Conservation (phyloP, 2,888 invertebrate species). For the Calephelis perditalis region DNA sequence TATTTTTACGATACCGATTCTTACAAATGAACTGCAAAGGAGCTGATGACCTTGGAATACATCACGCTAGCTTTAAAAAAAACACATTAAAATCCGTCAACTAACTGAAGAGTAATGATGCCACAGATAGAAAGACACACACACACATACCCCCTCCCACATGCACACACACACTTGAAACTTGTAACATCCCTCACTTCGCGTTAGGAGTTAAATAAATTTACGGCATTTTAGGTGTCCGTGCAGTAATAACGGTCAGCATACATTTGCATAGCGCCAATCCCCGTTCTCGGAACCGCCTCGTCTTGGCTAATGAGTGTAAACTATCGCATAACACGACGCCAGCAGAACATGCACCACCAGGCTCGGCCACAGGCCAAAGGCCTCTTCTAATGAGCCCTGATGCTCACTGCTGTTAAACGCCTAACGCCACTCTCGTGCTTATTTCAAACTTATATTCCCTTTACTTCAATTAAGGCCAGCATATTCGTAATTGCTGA, state of each 20-base stretch:
- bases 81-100: too few species aligned
- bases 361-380: conserved; percentile 1
- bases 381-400: conserved; percentile 7
- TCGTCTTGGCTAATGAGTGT: conserved; percentile 15
- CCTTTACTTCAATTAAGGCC: neutral
- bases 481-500: too few species aligned
- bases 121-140: too few species aligned
- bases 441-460: conserved; percentile 2
- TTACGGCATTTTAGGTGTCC: conserved; percentile 18
- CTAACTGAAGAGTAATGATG: too few species aligned
- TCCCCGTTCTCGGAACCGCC: conserved; percentile 20
- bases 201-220: too few species aligned
- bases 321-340: conserved; percentile 7
- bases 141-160: too few species aligned
- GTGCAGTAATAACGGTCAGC: conserved; percentile 22
- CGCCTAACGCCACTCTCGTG: conserved; percentile 3
- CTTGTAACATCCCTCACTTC: too few species aligned
- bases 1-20: too few species aligned
- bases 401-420: conserved; percentile 1
- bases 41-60: too few species aligned
- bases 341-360: neutral
- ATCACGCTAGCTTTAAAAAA: too few species aligned
- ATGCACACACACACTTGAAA: too few species aligned
- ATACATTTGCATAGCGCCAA: conserved; percentile 29
- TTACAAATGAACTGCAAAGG: too few species aligned